A percentile compares a stretch with the other conserved stretches of the same genome.
Evolutionary conservation across 2,797 vertebrate species (phyloP).

Genomic region (Neoniphon sammara): DNA sequence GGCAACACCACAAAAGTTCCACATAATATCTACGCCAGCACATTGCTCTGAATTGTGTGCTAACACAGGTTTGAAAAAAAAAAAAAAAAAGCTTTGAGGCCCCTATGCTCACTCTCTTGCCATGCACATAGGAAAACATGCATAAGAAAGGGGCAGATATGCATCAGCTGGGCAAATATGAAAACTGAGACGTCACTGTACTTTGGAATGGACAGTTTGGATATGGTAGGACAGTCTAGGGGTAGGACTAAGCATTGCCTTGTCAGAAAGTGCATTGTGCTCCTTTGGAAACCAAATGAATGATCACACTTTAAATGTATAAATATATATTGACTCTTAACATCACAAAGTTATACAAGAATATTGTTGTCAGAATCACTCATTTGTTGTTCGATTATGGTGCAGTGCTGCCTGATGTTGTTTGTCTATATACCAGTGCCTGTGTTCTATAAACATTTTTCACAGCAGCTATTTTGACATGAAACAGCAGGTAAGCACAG

Average conservation of each 20-base stretch:
- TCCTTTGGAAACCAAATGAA: too few relatives aligned
- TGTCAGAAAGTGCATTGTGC: too few relatives aligned
- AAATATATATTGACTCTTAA: too few relatives aligned
- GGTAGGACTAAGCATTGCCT: not conserved
- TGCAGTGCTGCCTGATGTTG: too few relatives aligned
- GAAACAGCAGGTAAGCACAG: too few relatives aligned
- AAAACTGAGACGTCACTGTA: not conserved
- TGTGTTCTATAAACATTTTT: too few relatives aligned
- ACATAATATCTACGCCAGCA: not conserved
- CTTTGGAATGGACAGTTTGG: not conserved
- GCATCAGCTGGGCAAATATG: slow-evolving; percentile 7
- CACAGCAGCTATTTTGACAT: too few relatives aligned
- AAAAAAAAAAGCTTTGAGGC: not conserved
- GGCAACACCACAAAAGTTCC: not conserved
- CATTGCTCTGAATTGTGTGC: not conserved
- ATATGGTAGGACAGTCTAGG: not conserved
- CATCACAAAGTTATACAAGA: too few relatives aligned
- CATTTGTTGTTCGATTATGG: too few relatives aligned
- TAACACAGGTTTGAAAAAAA: not conserved
- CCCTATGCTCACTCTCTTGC: not conserved
- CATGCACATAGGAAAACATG: slow-evolving; percentile 6
- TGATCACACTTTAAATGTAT: too few relatives aligned
- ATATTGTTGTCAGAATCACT: too few relatives aligned
- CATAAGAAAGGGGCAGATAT: not conserved
- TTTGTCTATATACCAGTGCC: too few relatives aligned